Evolutionary conservation across 2,888 invertebrate species (phyloP).

Genomic region (Eumerus sabulonum): DNA sequence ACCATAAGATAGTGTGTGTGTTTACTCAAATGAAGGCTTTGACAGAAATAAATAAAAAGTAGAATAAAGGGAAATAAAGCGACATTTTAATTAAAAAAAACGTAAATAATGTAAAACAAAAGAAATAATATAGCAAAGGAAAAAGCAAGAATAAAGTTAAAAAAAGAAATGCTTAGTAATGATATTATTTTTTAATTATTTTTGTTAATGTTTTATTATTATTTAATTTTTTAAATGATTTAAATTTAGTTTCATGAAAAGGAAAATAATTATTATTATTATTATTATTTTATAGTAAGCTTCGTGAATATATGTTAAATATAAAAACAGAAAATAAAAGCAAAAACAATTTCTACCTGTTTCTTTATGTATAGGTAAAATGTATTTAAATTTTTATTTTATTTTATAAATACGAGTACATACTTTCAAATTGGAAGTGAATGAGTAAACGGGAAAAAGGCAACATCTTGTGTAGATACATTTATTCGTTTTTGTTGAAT

Average conservation of each 20-base stretch:
- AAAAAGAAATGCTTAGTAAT: constrained; percentile 65
- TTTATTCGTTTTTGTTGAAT: constrained; percentile 40
- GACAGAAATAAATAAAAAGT: constrained; percentile 29
- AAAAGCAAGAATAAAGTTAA: constrained; percentile 28
- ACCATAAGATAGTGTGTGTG: constrained; percentile 68
- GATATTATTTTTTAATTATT: constrained; percentile 67
- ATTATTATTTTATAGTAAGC: constrained; percentile 64
- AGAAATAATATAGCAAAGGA: constrained; percentile 26
- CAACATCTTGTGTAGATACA: constrained; percentile 28
- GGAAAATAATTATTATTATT: neutral
- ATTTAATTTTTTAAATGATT: constrained; percentile 67
- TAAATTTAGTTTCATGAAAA: constrained; percentile 56
- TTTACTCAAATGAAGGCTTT: constrained; percentile 66
- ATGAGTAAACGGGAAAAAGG: constrained; percentile 9
- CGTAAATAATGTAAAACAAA: constrained; percentile 45
- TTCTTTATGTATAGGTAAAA: constrained; percentile 64
- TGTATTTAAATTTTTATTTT: constrained; percentile 20
- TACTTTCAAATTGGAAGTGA: constrained; percentile 56
- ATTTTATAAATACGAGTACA: constrained; percentile 37
- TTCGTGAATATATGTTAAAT: constrained; percentile 60
- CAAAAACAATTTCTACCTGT: constrained; percentile 18
- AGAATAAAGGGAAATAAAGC: constrained; percentile 29
- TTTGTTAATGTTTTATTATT: constrained; percentile 68
- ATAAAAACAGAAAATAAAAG: constrained; percentile 48
- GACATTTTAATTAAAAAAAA: constrained; percentile 36